Conservation (phyloP, 2,797 vertebrate genomes). For the Dallia pectoralis region DNA sequence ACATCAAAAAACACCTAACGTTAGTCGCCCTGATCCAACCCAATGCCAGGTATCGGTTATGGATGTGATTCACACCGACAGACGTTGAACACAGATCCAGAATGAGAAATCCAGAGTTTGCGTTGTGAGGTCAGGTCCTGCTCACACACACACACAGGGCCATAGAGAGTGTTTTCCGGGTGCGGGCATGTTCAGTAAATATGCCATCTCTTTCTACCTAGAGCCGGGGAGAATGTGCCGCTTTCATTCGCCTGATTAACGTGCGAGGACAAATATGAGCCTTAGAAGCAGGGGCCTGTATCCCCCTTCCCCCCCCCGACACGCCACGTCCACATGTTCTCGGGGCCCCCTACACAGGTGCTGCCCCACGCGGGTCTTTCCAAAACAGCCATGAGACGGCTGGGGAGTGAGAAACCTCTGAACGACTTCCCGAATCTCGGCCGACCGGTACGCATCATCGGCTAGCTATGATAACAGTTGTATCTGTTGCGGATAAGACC, state of each 20-base stretch:
- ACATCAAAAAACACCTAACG: too few relatives aligned
- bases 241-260: constrained; percentile 73
- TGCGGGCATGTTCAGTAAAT: constrained; percentile 75
- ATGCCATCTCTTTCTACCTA: constrained; percentile 64
- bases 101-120: too few relatives aligned
- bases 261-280: constrained; percentile 73
- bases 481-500: background rate
- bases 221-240: constrained; percentile 60
- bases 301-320: constrained; percentile 17
- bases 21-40: too few relatives aligned
- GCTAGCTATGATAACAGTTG: background rate
- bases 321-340: constrained; percentile 26
- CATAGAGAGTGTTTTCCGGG: constrained; percentile 37
- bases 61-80: too few relatives aligned
- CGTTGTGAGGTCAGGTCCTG: too few relatives aligned
- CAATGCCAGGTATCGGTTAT: too few relatives aligned
- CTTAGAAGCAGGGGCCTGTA: constrained; percentile 58
- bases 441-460: background rate
- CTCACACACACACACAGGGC: constrained; percentile 32
- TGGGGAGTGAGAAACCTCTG: background rate
- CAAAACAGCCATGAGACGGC: constrained; percentile 41
- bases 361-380: constrained; percentile 57
- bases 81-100: too few relatives aligned
- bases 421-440: background rate
- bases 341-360: constrained; percentile 60